Base-by-base conservation (phyloP, 1,140 invertebrate species). In the Leptopilina boulardi region DNA sequence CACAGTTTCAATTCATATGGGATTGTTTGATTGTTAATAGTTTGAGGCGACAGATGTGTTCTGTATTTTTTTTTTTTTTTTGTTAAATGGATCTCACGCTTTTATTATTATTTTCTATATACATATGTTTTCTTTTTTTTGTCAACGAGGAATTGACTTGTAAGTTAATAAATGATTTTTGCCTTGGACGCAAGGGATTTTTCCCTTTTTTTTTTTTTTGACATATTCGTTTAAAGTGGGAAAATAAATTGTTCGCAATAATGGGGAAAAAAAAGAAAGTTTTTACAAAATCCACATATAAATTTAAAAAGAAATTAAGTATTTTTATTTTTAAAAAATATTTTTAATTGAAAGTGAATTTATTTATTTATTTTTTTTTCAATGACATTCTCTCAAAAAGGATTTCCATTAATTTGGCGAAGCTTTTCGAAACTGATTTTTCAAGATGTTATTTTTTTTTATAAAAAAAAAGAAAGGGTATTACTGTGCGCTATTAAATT, bases 91-190 rank as follows among this genome's bases (percentile, higher is more conserved):
- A 19, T 41, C n/a, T 19, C 56, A 21, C 13, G 10, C 30, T 56
- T 59, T 9, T 9, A 47, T 18, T 51, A 75, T n/a, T n/a, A n/a
- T n/a, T n/a, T n/a, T n/a, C n/a, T n/a, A n/a, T n/a, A n/a, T n/a
- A n/a, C n/a, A n/a, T n/a, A n/a, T n/a, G n/a, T 54, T 77, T 77
- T 75, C 72, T 71, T 73, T 72, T 77, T 74, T 75, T 3, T 19
- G 38, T 15, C 44, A 70, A 77, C 18, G 44, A 59, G 51, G 75
- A 73, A 77, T 21, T 26, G 18, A 34, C 13, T 41, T n/a, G n/a
- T 21, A 70, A 73, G 44, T 74, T 73, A 51, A 80, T 70, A 77
- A 80, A 80, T 77, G 78, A 75, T 77, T 13, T 44, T n/a, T n/a
- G n/a, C n/a, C 23, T 66, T 51, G 26, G 51, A 56, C 54, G 23